Percentiles rank a stretch among this genome's conserved stretches.
Conservation (phyloP, 2,888 invertebrate genomes). For the Zygaena filipendulae region DNA sequence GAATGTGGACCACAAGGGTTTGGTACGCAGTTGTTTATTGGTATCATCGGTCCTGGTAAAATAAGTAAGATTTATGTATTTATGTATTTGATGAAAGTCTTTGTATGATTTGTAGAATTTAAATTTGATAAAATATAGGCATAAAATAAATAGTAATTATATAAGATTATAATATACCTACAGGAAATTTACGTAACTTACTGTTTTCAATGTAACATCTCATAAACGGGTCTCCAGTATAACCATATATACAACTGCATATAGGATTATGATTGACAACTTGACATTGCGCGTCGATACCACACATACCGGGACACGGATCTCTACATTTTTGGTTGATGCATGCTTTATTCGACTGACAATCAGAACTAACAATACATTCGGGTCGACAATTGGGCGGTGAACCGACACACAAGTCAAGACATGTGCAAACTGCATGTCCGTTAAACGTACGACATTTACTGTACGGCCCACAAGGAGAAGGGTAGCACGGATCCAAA, state of each 20-base stretch:
- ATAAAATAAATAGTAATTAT: too few relatives aligned
- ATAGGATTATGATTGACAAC: slow-evolving; percentile 84
- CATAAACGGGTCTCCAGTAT: slow-evolving; percentile 81
- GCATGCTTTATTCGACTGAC: slow-evolving; percentile 79
- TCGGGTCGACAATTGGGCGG: slow-evolving; percentile 83
- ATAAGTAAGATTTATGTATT: slow-evolving; percentile 13
- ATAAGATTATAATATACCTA: too few relatives aligned
- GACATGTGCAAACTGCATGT: slow-evolving; percentile 82
- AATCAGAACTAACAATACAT: slow-evolving; percentile 83
- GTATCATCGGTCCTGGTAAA: slow-evolving; percentile 48
- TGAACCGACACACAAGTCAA: slow-evolving; percentile 76
- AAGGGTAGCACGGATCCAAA: slow-evolving; percentile 77
- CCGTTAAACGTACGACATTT: slow-evolving; percentile 76
- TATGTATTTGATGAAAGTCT: too few relatives aligned
- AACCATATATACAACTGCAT: slow-evolving; percentile 77
- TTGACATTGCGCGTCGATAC: slow-evolving; percentile 80
- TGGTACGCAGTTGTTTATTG: slow-evolving; percentile 73
- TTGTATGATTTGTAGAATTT: too few relatives aligned
- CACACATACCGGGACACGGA: slow-evolving; percentile 82
- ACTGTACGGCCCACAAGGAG: slow-evolving; percentile 84
- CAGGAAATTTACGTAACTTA: slow-evolving; percentile 59
- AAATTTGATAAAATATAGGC: too few relatives aligned
- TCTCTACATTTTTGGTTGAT: slow-evolving; percentile 81
- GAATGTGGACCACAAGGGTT: slow-evolving; percentile 83
- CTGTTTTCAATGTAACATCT: slow-evolving; percentile 73